phyloP scores from a whole-genome alignment of 2,113 vertebrate genomes.

The Dasyurus viverrinus region DNA sequence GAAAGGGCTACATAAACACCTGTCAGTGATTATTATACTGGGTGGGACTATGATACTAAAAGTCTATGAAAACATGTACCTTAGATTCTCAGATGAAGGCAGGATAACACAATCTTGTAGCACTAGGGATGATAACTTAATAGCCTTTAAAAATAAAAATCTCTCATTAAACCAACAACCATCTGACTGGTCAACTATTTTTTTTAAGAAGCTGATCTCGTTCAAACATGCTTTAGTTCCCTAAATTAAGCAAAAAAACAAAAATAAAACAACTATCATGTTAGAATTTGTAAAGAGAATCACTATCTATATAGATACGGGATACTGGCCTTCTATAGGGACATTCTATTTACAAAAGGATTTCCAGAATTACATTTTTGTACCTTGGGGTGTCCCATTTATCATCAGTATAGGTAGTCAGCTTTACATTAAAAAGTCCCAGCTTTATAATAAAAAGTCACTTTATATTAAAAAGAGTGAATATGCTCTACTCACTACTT shows the following conservation, averaged over 20 bases:
- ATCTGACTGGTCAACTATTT: neutral
- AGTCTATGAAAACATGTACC: neutral
- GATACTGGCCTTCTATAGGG: neutral
- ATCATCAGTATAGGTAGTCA: neutral
- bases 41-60: neutral
- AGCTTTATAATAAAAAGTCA: no score
- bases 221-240: neutral
- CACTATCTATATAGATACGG: neutral
- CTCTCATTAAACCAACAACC: constrained; percentile 4
- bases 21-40: neutral
- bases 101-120: neutral
- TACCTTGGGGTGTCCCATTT: neutral
- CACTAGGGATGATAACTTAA: neutral
- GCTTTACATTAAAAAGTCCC: neutral
- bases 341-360: neutral
- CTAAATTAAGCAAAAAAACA: neutral
- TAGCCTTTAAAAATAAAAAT: neutral
- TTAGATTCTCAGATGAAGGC: neutral
- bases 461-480: no score
- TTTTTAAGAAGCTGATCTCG: constrained; percentile 28
- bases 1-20: neutral
- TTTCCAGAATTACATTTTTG: neutral
- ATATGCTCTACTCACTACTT: neutral
- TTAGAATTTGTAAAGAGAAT: neutral
- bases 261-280: neutral